Evolutionary conservation across 1,140 invertebrate genomes (phyloP), one percentile per base, ranked within the genome.

Genomic region (Drosophila ananassae): DNA sequence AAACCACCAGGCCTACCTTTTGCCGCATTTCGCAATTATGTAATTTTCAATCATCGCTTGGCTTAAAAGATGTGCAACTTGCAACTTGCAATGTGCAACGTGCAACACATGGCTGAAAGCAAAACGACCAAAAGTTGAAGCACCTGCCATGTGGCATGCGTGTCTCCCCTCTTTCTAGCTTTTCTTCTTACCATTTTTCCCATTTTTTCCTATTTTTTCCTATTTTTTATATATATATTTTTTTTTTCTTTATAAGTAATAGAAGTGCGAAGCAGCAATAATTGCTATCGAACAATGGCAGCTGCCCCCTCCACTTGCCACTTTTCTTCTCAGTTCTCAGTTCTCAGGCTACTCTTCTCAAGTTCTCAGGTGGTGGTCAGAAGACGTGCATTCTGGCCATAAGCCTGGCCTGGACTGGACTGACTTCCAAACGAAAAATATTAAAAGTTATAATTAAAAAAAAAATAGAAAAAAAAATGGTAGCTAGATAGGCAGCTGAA

Each of bases 371-470:
- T 67, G 63, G 62, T 55, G 63, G 62, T 55, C 66, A 47, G 44
- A 47, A n/a, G n/a, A n/a, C 54, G n/a, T 57, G 58, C 30, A 22
- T 22, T 56, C 34, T 37, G 34, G 34, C 34, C 34, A 37, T 28
- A 22, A 25, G 13, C 30, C 41, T 53, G n/a, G n/a, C n/a, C 54
- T 0, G 0, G 10, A 28, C 50, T 21, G 47, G 46, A 34, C 53
- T 30, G 21, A 48, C 44, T 55, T 69, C 22, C 53, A 75, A 75
- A 74, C 48, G 48, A 84, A 71, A 85, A 78, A 37, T 81, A 87
- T 78, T 85, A 78, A 81, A 81, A 81, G 82, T 78, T 78, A 87
- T 85, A 85, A 87, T 85, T 85, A 85, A 74, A 79, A 79, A 78
- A 64, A 85, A 74, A 79, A 79, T n/a, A n/a, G n/a, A n/a, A n/a